A percentile compares a stretch with the other conserved stretches of the same genome.
phyloP scores from a whole-genome alignment of 2,797 vertebrate species.

The Triplophysa yarkandensis region DNA sequence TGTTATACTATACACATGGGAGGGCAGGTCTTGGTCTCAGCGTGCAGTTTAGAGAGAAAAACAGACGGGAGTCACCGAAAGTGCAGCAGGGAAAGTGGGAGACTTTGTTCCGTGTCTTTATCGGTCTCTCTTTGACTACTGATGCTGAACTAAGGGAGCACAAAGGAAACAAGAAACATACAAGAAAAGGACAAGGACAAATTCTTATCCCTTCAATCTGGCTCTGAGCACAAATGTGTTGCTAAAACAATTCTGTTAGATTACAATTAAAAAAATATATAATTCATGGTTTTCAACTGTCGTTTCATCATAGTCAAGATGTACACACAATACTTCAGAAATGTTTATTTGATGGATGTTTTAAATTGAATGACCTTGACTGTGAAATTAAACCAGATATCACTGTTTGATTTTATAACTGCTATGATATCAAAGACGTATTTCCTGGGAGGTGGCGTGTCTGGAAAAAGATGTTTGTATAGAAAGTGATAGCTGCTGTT shows the following conservation, averaged over 20 bases:
- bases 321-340: no score
- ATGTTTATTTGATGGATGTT: not conserved
- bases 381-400: conserved; percentile 57
- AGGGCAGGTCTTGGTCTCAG: not conserved
- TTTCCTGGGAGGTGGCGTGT: conserved; percentile 57
- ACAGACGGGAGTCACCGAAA: not conserved
- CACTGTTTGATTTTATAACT: conserved; percentile 51
- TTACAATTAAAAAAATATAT: no score
- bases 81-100: not conserved
- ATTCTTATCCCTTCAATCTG: not conserved
- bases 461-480: conserved; percentile 54
- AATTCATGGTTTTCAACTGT: not conserved
- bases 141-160: conserved; percentile 4
- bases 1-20: not conserved
- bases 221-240: not conserved
- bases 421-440: conserved; percentile 51
- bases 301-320: no score
- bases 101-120: conserved; percentile 10
- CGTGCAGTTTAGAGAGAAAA: not conserved
- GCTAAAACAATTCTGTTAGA: not conserved
- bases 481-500: conserved; percentile 32
- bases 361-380: conserved; percentile 35
- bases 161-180: not conserved
- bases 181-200: not conserved
- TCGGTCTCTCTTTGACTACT: conserved; percentile 4